Conservation (phyloP, 1,140 invertebrate genomes). For the Drosophila varians region DNA sequence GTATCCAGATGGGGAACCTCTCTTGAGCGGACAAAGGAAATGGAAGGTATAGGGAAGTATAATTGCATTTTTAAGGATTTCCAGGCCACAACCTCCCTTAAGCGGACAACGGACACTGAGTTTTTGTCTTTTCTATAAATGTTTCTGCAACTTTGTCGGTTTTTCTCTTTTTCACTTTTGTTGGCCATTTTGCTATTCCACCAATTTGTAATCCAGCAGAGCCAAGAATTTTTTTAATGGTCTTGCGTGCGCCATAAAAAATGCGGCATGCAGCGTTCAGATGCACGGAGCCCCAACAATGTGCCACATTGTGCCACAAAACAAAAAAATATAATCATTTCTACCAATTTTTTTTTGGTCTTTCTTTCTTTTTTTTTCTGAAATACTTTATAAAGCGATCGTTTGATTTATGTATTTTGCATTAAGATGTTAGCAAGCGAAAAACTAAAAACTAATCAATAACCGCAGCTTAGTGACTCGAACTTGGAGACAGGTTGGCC, state of each 20-base stretch:
- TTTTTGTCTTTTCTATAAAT: too few relatives aligned
- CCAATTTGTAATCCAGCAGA: conserved; percentile 14
- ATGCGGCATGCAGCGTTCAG: conserved; percentile 18
- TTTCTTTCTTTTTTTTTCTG: too few relatives aligned
- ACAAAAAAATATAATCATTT: too few relatives aligned
- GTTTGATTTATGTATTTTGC: conserved; percentile 35
- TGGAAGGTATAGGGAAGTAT: too few relatives aligned
- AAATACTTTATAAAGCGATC: background rate
- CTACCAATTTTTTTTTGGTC: too few relatives aligned
- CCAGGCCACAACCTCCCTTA: too few relatives aligned
- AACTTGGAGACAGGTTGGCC: conserved; percentile 64
- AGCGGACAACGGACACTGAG: too few relatives aligned
- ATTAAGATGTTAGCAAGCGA: conserved; percentile 37
- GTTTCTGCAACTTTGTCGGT: conserved; percentile 18
- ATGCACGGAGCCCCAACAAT: conserved; percentile 35
- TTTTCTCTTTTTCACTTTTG: background rate
- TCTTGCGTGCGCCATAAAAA: conserved; percentile 48
- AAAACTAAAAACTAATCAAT: conserved; percentile 55
- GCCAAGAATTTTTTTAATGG: conserved; percentile 31
- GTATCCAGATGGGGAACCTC: background rate
- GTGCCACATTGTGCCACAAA: conserved; percentile 41
- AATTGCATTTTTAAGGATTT: too few relatives aligned
- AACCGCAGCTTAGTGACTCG: conserved; percentile 40
- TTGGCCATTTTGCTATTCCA: conserved; percentile 6
- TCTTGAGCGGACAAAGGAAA: too few relatives aligned